phyloP scores from a whole-genome alignment of 2,797 vertebrate genomes.

The Vireo griseus region DNA sequence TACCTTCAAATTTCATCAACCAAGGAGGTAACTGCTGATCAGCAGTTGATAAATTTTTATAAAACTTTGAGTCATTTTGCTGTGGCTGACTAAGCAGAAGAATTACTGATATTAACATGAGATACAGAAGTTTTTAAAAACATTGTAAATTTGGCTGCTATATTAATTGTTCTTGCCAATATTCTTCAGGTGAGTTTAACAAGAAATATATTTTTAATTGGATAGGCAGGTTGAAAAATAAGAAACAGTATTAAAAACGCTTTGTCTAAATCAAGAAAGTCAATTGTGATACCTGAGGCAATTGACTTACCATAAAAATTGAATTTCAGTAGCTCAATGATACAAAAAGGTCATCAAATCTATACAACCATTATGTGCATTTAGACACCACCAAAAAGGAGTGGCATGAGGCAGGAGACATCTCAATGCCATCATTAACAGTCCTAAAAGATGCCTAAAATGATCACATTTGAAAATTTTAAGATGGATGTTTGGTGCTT shows the following conservation, averaged over 20 bases:
- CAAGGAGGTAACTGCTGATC: neutral
- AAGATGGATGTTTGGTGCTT: neutral
- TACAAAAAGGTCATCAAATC: neutral
- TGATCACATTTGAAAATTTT: neutral
- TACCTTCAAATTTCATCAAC: neutral
- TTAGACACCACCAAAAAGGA: neutral
- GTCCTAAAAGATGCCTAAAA: neutral
- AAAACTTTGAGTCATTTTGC: neutral
- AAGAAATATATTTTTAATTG: neutral
- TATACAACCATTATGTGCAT: neutral
- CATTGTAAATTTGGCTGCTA: neutral
- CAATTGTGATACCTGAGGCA: neutral
- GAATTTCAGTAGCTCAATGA: neutral
- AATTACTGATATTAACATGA: neutral
- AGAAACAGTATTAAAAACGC: neutral
- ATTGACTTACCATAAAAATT: neutral
- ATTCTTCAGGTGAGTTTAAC: neutral
- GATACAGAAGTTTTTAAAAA: neutral
- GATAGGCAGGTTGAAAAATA: neutral
- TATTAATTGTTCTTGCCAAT: neutral
- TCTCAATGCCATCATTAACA: neutral
- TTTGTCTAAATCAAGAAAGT: neutral
- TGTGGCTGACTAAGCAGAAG: neutral
- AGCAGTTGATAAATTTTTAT: neutral
- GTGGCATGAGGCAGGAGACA: fast-evolving